phyloP scores from a whole-genome alignment of 2,888 invertebrate species.

The Saturnia japonica region DNA sequence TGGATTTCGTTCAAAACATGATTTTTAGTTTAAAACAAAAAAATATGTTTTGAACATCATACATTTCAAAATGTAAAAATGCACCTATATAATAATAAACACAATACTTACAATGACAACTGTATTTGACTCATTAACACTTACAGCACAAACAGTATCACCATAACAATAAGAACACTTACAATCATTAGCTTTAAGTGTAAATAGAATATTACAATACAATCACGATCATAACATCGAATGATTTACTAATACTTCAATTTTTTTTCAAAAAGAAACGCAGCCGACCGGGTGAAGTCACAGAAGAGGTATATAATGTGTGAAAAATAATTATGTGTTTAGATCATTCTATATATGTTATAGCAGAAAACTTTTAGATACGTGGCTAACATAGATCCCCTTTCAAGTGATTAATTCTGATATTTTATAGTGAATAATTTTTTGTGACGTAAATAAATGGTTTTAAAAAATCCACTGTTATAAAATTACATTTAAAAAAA shows the following conservation, averaged over 20 bases:
- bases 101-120: constrained; percentile 1
- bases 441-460: constrained; percentile 5
- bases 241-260: constrained; percentile 74
- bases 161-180: constrained; percentile 33
- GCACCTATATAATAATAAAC: background rate
- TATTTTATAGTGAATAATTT: constrained; percentile 39
- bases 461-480: constrained; percentile 1
- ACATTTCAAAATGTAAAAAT: background rate
- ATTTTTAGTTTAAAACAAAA: background rate
- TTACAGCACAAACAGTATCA: constrained; percentile 24
- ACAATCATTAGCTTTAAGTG: constrained; percentile 39
- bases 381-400: constrained; percentile 78
- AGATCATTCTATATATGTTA: constrained; percentile 65
- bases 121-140: background rate
- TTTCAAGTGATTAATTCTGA: constrained; percentile 68
- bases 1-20: background rate
- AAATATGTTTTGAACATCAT: background rate
- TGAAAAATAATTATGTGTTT: constrained; percentile 77
- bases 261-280: constrained; percentile 85
- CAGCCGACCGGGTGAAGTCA: constrained; percentile 90
- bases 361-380: constrained; percentile 62
- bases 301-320: constrained; percentile 85
- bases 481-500: constrained; percentile 1
- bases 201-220: constrained; percentile 46
- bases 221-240: constrained; percentile 72